phyloP scores from a whole-genome alignment of 2,113 vertebrate genomes.

The Heliornis fulica region DNA sequence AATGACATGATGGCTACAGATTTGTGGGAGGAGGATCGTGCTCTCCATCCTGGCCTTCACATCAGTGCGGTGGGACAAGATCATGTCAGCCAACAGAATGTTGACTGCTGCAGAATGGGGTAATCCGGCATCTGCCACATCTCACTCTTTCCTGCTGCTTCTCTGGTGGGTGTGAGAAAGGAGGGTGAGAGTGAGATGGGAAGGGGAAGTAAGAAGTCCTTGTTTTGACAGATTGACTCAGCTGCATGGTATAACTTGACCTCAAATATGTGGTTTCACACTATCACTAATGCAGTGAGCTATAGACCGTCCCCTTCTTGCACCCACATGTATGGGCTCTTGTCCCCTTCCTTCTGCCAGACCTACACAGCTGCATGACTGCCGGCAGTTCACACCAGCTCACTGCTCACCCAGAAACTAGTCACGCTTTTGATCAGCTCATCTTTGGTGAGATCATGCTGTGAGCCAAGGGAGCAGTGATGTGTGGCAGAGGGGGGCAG shows the following conservation, averaged over 20 bases:
- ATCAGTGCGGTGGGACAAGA: neutral
- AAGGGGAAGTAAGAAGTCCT: neutral
- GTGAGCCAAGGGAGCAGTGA: neutral
- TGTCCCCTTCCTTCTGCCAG: neutral
- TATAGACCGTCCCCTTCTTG: neutral
- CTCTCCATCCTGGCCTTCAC: neutral
- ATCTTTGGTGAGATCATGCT: neutral
- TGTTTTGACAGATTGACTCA: neutral
- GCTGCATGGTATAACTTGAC: neutral
- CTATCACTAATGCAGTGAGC: neutral
- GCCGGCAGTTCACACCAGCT: neutral
- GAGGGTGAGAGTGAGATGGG: neutral
- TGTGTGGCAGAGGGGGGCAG: neutral
- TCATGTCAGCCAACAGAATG: neutral
- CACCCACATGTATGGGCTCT: neutral
- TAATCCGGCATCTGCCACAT: too few relatives aligned
- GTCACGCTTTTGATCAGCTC: neutral
- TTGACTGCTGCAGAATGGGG: fast-evolving
- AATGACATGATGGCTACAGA: neutral
- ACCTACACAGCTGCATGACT: neutral
- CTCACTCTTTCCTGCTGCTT: too few relatives aligned
- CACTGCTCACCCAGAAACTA: neutral
- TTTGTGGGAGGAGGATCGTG: neutral
- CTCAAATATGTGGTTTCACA: neutral
- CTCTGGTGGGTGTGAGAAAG: fast-evolving